Percentiles rank a stretch among this genome's conserved stretches.
Evolutionary conservation across 2,113 vertebrate species (phyloP).

Genomic region (Leptobrachium leishanense): DNA sequence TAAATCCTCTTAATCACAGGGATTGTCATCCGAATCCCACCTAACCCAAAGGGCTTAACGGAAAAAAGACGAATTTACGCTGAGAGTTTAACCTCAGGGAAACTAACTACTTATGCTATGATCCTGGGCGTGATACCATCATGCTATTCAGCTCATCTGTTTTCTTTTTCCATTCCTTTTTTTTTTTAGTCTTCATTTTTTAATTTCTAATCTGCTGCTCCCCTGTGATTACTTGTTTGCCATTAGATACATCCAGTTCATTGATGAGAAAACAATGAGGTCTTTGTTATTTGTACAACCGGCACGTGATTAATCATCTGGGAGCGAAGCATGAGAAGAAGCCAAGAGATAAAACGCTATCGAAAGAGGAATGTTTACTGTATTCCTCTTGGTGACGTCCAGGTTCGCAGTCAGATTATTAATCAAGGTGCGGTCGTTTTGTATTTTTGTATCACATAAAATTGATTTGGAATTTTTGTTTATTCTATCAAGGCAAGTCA

Average conservation of each 20-base stretch:
- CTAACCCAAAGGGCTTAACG: constrained; percentile 30
- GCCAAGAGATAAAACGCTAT: constrained; percentile 22
- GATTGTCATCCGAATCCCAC: constrained; percentile 38
- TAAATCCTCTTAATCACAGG: constrained; percentile 44
- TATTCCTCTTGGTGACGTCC: constrained; percentile 4
- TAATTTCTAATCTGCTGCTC: constrained; percentile 23
- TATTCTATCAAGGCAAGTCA: background rate
- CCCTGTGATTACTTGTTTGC: constrained; percentile 23
- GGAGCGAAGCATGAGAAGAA: background rate
- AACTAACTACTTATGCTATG: constrained; percentile 15
- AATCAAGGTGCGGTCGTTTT: background rate
- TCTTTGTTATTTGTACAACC: constrained; percentile 28
- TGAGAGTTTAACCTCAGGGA: constrained; percentile 19
- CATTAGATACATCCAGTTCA: constrained; percentile 14
- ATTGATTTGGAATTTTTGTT: background rate
- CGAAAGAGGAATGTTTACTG: constrained; percentile 4
- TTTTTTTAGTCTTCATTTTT: background rate
- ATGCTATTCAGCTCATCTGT: background rate
- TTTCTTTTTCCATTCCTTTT: background rate
- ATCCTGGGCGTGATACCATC: constrained; percentile 19
- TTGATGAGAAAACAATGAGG: constrained; percentile 39
- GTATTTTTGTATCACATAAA: background rate
- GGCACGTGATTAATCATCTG: constrained; percentile 18
- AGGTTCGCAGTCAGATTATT: background rate
- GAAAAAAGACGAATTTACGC: constrained; percentile 22